These are phyloP conservation scores for Callospermophilus lateralis DNA, from an alignment of 2,113 vertebrate genomes.

Conservation along the genomic window DNA sequence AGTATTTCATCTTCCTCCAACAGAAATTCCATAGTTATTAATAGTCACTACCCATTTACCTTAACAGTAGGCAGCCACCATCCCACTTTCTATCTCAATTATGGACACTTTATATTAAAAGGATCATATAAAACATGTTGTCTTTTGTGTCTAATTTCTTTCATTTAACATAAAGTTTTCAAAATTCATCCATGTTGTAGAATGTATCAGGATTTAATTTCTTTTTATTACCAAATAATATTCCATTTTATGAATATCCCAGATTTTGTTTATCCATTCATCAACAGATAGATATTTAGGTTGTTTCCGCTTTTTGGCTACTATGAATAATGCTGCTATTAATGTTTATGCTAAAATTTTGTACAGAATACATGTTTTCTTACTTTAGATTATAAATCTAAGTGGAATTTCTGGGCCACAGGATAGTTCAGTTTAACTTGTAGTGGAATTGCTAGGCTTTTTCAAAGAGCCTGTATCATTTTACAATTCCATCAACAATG, in stretches of 20 bases:
- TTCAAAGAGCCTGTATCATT: neutral
- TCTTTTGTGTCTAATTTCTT: neutral
- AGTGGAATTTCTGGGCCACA: neutral
- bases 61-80: neutral
- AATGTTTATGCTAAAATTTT: neutral
- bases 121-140: neutral
- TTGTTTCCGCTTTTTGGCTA: neutral
- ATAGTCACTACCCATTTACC: neutral
- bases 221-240: neutral
- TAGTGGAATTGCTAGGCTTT: neutral
- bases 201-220: neutral
- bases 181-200: neutral
- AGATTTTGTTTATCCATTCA: neutral
- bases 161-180: neutral
- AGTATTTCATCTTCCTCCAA: neutral
- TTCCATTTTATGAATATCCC: neutral
- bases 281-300: neutral
- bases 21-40: neutral
- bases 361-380: neutral
- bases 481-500: neutral
- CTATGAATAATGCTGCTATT: neutral
- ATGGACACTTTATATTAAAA: neutral
- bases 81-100: neutral
- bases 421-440: neutral
- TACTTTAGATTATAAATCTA: neutral